A percentile compares a stretch with the other conserved stretches of the same genome.
Conservation (phyloP, 2,888 invertebrate species). For the Melikaiella ostensackeni region DNA sequence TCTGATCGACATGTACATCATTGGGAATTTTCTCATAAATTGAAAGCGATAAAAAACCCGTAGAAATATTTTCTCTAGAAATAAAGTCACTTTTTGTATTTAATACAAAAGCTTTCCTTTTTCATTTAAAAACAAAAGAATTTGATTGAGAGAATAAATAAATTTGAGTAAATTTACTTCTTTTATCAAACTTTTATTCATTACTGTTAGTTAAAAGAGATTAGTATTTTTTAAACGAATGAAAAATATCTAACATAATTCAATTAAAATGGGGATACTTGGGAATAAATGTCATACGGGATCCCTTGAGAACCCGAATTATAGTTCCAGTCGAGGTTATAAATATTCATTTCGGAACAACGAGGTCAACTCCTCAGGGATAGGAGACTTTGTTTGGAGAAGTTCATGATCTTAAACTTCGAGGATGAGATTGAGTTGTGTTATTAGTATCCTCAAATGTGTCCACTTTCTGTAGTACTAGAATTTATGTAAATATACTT, state of each 20-base stretch:
- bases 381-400: constrained; percentile 16
- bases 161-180: not conserved
- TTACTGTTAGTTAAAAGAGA: not conserved
- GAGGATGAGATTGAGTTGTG: not conserved
- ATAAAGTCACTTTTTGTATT: no score
- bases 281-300: constrained; percentile 5
- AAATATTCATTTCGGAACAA: constrained; percentile 30
- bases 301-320: not conserved
- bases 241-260: not conserved
- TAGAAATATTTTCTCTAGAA: no score
- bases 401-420: constrained; percentile 32
- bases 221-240: not conserved
- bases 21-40: not conserved
- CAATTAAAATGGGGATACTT: not conserved
- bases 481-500: constrained; percentile 16
- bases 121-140: no score
- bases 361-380: constrained; percentile 17
- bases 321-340: not conserved
- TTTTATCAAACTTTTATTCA: not conserved
- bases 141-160: no score
- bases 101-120: no score
- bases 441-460: constrained; percentile 10
- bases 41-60: not conserved
- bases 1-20: not conserved
- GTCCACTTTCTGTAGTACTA: not conserved